phyloP scores from a whole-genome alignment of 2,888 invertebrate genomes.

The Phanerotoma sp. region DNA sequence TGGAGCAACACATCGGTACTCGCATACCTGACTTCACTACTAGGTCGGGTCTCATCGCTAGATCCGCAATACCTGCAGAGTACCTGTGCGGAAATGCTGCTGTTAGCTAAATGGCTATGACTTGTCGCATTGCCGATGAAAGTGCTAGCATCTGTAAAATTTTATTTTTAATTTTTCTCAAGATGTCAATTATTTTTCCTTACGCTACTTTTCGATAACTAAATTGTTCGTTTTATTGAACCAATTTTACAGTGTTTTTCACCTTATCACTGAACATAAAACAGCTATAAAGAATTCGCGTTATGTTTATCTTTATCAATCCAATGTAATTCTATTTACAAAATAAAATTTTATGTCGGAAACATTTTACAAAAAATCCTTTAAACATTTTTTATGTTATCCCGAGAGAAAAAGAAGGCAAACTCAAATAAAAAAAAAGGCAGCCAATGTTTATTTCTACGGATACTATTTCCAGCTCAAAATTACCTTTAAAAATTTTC shows the following conservation, averaged over 20 bases:
- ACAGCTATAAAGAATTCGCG: not conserved
- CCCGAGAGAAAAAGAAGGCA: too few relatives aligned
- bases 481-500: too few relatives aligned
- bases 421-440: too few relatives aligned
- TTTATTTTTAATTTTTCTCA: conserved; percentile 6
- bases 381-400: too few relatives aligned
- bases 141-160: not conserved
- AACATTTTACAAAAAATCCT: too few relatives aligned
- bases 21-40: conserved; percentile 34
- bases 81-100: conserved; percentile 24
- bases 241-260: not conserved
- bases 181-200: not conserved
- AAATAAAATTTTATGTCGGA: too few relatives aligned
- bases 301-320: too few relatives aligned
- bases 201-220: not conserved
- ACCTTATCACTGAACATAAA: not conserved
- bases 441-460: too few relatives aligned
- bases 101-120: conserved; percentile 12
- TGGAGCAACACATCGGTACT: conserved; percentile 19
- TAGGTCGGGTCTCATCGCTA: conserved; percentile 31
- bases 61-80: conserved; percentile 19
- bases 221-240: not conserved
- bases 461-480: too few relatives aligned
- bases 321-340: too few relatives aligned
- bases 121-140: conserved; percentile 16